A percentile compares a stretch with the other conserved stretches of the same genome.
Evolutionary conservation across 64 coral and sea anemone species (phyloP).

Genomic region (Trachythela sp.): DNA sequence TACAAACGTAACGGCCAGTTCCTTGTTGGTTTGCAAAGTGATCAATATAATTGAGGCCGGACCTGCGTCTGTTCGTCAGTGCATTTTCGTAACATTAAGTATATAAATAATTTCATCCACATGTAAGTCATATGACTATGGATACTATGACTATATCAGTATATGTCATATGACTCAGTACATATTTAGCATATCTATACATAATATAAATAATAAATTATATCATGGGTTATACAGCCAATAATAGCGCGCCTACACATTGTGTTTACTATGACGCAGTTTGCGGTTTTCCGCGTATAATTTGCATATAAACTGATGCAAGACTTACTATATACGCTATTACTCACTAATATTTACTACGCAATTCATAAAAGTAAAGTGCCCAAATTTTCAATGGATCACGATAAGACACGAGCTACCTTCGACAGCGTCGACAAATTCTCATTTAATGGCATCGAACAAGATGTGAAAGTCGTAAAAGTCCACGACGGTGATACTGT

Average conservation of each 20-base stretch:
- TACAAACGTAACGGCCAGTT: too few species aligned
- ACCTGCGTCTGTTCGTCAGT: too few species aligned
- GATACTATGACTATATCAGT: too few species aligned
- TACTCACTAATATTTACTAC: neutral
- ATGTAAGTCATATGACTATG: neutral
- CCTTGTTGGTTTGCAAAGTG: too few species aligned
- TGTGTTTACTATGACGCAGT: neutral
- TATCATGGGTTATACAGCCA: neutral
- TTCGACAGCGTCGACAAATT: slow-evolving; percentile 9
- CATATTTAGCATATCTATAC: neutral
- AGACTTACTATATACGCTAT: neutral
- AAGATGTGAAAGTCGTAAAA: neutral
- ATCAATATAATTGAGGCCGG: too few species aligned
- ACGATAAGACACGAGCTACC: neutral
- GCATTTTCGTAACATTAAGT: too few species aligned
- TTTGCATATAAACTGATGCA: neutral
- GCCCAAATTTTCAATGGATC: neutral
- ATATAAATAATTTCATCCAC: too few species aligned
- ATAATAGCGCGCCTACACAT: neutral
- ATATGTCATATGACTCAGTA: neutral
- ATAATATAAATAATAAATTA: too few species aligned
- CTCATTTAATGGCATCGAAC: neutral
- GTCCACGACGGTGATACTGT: neutral
- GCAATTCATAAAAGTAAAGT: neutral
- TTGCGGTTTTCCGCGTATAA: neutral